These are phyloP conservation scores for Hirtodrosophila trivittata DNA, from an alignment of 2,888 invertebrate genomes.

Conservation along the genomic window DNA sequence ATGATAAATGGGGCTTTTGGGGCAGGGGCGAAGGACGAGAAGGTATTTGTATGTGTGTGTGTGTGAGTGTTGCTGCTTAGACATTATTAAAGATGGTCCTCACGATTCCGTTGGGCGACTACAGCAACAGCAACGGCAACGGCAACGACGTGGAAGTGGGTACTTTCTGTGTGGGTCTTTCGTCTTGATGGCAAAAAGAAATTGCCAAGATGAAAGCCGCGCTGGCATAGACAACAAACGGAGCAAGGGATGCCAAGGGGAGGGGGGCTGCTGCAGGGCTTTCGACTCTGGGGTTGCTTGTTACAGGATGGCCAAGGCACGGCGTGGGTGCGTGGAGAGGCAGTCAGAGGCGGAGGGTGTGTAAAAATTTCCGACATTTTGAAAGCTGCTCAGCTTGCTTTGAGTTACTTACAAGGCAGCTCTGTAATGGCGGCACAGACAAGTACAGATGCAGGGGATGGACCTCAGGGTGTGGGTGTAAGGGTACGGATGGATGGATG, in stretches of 20 bases:
- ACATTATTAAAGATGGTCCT: conserved; percentile 76
- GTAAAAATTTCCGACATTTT: conserved; percentile 75
- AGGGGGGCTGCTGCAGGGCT: background rate
- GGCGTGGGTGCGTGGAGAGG: conserved; percentile 6
- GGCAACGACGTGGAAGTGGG: background rate
- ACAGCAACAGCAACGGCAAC: no score
- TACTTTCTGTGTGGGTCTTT: conserved; percentile 10
- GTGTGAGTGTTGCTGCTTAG: conserved; percentile 54
- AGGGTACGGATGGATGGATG: background rate
- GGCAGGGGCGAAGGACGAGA: background rate
- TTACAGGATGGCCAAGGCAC: background rate
- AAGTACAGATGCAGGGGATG: conserved; percentile 18
- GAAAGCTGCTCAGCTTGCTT: conserved; percentile 74
- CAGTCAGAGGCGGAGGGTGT: conserved; percentile 36
- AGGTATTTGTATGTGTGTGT: conserved; percentile 5
- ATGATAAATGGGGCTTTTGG: background rate
- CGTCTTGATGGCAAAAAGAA: conserved; percentile 63
- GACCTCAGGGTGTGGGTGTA: conserved; percentile 1
- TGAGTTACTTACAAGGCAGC: conserved; percentile 60
- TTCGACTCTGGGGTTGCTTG: conserved; percentile 7
- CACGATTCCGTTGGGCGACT: conserved; percentile 44
- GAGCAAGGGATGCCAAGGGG: background rate
- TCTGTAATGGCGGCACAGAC: conserved; percentile 57
- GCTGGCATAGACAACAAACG: conserved; percentile 53
- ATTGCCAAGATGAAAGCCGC: conserved; percentile 75